Conservation (phyloP, 2,113 vertebrate genomes). For the Ginglymostoma cirratum region DNA sequence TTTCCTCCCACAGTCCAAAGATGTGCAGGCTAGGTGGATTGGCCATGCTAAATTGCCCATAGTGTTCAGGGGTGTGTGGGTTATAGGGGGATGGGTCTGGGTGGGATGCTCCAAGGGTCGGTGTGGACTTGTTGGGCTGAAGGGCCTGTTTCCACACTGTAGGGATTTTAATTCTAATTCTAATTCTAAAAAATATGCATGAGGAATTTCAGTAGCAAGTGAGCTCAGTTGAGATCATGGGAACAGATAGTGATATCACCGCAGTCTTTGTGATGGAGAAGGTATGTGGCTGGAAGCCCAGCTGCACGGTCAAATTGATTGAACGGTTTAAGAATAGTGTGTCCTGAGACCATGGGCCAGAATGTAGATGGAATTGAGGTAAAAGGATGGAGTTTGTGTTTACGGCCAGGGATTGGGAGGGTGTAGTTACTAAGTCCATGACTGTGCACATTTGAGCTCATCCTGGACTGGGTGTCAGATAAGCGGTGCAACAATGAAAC, state of each 20-base stretch:
- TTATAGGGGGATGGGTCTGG: too few relatives aligned
- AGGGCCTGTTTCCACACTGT: too few relatives aligned
- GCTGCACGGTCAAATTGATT: not conserved
- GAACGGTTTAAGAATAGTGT: not conserved
- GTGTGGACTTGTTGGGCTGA: too few relatives aligned
- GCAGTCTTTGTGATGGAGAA: not conserved
- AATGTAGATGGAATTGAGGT: not conserved
- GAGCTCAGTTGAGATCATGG: not conserved
- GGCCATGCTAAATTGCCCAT: too few relatives aligned
- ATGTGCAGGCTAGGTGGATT: too few relatives aligned
- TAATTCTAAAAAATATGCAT: not conserved
- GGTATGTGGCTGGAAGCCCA: not conserved
- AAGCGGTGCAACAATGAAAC: not conserved
- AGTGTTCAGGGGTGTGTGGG: too few relatives aligned
- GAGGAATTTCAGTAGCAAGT: not conserved
- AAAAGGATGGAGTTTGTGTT: not conserved
- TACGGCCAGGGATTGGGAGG: not conserved
- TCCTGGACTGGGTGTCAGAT: not conserved
- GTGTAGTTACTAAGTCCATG: not conserved
- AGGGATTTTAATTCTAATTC: too few relatives aligned
- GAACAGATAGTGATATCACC: not conserved
- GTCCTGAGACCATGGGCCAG: not conserved
- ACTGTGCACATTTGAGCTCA: not conserved
- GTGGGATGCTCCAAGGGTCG: too few relatives aligned
- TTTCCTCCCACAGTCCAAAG: too few relatives aligned